A percentile compares a stretch with the other conserved stretches of the same genome.
Conservation (phyloP, 37 sponge, comb jelly and placozoan genomes). For the Aplysina aerophoba region DNA sequence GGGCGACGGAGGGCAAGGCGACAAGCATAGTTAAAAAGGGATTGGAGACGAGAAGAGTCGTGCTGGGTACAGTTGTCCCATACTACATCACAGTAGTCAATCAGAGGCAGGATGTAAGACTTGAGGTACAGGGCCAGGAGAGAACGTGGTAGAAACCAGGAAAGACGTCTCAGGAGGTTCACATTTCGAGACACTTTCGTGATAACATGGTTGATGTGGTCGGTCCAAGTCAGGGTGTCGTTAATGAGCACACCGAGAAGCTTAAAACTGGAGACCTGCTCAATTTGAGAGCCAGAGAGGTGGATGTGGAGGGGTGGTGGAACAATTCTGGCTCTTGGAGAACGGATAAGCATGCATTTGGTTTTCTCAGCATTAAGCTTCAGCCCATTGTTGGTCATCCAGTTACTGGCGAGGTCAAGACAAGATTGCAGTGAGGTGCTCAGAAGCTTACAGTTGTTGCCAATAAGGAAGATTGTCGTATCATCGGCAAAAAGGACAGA, state of each 20-base stretch:
- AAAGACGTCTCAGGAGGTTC: too few species aligned
- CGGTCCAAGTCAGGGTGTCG: too few species aligned
- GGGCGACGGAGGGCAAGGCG: slow-evolving; percentile 17
- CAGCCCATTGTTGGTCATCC: slow-evolving; percentile 30
- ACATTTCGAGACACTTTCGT: too few species aligned
- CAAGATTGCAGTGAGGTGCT: not conserved
- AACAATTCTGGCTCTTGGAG: not conserved
- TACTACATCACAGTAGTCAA: slow-evolving; percentile 22
- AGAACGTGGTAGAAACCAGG: too few species aligned
- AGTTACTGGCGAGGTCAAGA: slow-evolving; percentile 8
- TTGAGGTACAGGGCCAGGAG: too few species aligned
- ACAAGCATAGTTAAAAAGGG: slow-evolving; percentile 15
- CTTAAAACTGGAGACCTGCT: not conserved
- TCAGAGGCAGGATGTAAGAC: not conserved
- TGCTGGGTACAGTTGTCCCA: slow-evolving; percentile 9
- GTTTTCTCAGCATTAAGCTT: not conserved
- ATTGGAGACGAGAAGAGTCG: not conserved
- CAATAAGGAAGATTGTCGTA: slow-evolving; percentile 15
- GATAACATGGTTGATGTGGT: too few species aligned
- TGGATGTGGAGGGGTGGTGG: slow-evolving; percentile 6
- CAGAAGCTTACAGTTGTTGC: slow-evolving; percentile 3
- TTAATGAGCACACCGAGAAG: slow-evolving; percentile 5
- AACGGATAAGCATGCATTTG: slow-evolving; percentile 14
- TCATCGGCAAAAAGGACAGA: slow-evolving; percentile 30
- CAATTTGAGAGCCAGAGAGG: not conserved